phyloP scores from a whole-genome alignment of 2,888 invertebrate species.

The Brachyptera putata region DNA sequence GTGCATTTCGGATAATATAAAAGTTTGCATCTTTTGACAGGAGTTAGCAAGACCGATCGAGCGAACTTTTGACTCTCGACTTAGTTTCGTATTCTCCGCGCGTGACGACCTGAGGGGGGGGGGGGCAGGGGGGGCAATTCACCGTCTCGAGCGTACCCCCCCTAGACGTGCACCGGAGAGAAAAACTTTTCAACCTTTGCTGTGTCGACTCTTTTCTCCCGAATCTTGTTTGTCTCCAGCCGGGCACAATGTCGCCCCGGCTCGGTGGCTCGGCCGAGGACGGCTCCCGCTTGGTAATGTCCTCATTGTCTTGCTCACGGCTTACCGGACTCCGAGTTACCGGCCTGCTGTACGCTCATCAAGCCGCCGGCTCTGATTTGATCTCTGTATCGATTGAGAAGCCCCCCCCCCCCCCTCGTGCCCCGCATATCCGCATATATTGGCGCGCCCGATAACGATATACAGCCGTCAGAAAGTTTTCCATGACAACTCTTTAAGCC shows the following conservation, averaged over 20 bases:
- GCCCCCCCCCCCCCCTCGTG: no score
- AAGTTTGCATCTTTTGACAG: slow-evolving; percentile 19
- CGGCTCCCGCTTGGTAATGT: background rate
- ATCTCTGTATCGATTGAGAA: background rate
- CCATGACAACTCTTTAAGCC: background rate
- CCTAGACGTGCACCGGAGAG: slow-evolving; percentile 19
- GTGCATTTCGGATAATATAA: slow-evolving; percentile 12
- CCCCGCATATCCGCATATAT: background rate
- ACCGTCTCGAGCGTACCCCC: slow-evolving; percentile 6
- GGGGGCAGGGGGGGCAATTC: background rate
- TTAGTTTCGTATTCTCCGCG: slow-evolving; percentile 14
- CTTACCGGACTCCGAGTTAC: no score
- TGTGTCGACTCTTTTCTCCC: slow-evolving; percentile 15
- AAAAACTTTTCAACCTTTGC: slow-evolving; percentile 27
- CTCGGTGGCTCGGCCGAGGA: background rate
- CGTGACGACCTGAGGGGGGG: background rate
- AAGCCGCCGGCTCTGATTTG: background rate
- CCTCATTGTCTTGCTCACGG: background rate
- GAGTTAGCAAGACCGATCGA: background rate
- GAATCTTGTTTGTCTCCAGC: slow-evolving; percentile 6
- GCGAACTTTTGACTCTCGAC: slow-evolving; percentile 14
- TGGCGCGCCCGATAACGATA: slow-evolving; percentile 2
- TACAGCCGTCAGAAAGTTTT: background rate
- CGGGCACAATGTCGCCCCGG: background rate
- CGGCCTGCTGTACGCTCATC: no score